Base-by-base conservation (phyloP, 2,113 vertebrate genomes). In the Plestiodon gilberti region DNA sequence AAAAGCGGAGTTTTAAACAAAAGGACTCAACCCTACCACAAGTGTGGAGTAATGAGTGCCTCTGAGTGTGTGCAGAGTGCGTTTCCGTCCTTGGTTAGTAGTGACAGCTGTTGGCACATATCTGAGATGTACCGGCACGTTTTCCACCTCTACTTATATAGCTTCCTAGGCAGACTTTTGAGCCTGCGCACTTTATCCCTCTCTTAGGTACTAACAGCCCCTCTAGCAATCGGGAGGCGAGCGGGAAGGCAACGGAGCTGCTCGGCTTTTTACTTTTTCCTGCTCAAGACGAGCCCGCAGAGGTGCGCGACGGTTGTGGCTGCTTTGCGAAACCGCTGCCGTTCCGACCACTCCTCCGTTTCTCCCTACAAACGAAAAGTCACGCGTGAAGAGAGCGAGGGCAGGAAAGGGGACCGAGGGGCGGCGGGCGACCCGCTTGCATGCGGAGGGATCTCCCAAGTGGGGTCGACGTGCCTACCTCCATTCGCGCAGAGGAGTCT, bases 211-310 rank as follows among this genome's bases (percentile, higher is more conserved):
- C n/a, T n/a, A n/a, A n/a, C n/a, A n/a, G n/a, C n/a, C n/a, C n/a
- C n/a, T n/a, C n/a, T n/a, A n/a, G n/a, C 69, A 35, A 2, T 8
- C 11, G 40, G 1, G 65, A 35, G 13, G 30, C 4, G 40, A 1
- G 11, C 1, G 1, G 18, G 20, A 61, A 18, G 30, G 3, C 2
- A 28, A 17, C 8, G 30, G 25, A 57, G 33, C 33, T 0, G 4
- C 48, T 48, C 11, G 2, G 8, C 23, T 11, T 64, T n/a, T 78
- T 90, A 95, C 94, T 93, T 93, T 84, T 91, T 89, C 75, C 78
- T 9, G 18, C 10, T 33, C 73, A 83, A 55, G 52, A 75, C 43
- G 69, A 91, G 86, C 33, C 90, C 91, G 17, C 90, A 93, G 52
- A 91, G 76, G 76, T 85, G 93, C 15, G 87, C 89, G 59, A 93